These are phyloP conservation scores for Hydrochoerus hydrochaeris DNA, from an alignment of 2,113 vertebrate genomes.

Conservation along the genomic window DNA sequence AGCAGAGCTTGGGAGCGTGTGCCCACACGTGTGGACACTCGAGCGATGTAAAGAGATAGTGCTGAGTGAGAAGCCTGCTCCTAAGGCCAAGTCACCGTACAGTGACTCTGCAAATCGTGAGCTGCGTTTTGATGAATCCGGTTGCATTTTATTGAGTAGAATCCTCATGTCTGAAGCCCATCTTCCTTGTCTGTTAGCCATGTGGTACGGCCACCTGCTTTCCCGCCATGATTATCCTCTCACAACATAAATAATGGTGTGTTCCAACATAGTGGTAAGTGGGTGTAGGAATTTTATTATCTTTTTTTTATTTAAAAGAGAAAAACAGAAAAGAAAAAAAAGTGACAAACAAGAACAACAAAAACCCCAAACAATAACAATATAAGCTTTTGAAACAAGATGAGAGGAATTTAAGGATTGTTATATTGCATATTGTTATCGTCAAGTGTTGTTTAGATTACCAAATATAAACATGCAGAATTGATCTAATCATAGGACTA, in stretches of 20 bases:
- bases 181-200: slow-evolving; percentile 4
- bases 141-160: slow-evolving; percentile 32
- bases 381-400: no score
- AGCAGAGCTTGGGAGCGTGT: accelerated
- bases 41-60: not conserved
- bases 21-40: not conserved
- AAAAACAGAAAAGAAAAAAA: no score
- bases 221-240: slow-evolving; percentile 5
- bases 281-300: not conserved
- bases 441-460: no score
- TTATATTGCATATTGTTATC: no score
- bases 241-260: slow-evolving; percentile 1
- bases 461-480: no score
- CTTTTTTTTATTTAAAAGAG: no score
- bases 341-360: no score
- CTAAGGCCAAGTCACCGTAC: not conserved
- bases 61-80: not conserved
- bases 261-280: not conserved
- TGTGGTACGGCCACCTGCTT: slow-evolving; percentile 20
- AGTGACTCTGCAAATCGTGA: not conserved
- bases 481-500: no score
- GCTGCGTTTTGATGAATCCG: not conserved
- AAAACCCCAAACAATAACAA: no score
- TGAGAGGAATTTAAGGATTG: no score
- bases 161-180: not conserved